phyloP scores from a whole-genome alignment of 2,113 vertebrate genomes.

The Oryzias celebensis region DNA sequence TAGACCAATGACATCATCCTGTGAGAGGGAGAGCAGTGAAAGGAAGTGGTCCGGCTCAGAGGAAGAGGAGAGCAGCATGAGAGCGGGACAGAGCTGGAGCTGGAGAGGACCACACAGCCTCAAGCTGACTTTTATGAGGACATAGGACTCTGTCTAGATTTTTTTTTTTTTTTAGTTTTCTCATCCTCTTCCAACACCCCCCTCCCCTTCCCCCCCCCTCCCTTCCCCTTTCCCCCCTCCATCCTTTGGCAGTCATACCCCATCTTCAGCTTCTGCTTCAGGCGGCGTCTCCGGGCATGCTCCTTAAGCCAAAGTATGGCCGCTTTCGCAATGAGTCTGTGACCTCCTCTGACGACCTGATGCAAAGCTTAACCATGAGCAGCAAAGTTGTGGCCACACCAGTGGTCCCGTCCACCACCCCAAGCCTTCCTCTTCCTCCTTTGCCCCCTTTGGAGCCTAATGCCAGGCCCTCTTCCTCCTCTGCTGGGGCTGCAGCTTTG shows the following conservation, averaged over 20 bases:
- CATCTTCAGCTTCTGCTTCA: slow-evolving; percentile 58
- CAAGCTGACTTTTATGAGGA: slow-evolving; percentile 52
- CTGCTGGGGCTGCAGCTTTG: slow-evolving; percentile 70
- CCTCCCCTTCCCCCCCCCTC: slow-evolving; percentile 30
- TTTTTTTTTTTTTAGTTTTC: slow-evolving; percentile 46
- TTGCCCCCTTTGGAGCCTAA: slow-evolving; percentile 74
- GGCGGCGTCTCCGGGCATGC: slow-evolving; percentile 82
- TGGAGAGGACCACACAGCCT: slow-evolving; percentile 60
- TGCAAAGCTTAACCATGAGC: slow-evolving; percentile 84
- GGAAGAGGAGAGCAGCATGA: slow-evolving; percentile 58
- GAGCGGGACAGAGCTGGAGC: slow-evolving; percentile 48
- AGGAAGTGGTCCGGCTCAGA: slow-evolving; percentile 64
- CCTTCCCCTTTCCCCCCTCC: slow-evolving; percentile 35
- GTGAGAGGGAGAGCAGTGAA: slow-evolving; percentile 55
- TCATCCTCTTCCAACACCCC: slow-evolving; percentile 40
- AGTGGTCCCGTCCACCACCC: slow-evolving; percentile 72
- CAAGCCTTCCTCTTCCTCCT: slow-evolving; percentile 71
- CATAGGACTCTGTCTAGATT: slow-evolving; percentile 54
- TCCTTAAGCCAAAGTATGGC: slow-evolving; percentile 88
- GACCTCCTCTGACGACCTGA: slow-evolving; percentile 84
- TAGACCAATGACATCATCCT: slow-evolving; percentile 84
- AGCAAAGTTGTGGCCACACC: slow-evolving; percentile 80
- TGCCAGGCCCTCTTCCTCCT: slow-evolving; percentile 60
- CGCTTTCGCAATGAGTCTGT: slow-evolving; percentile 87
- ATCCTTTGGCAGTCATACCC: slow-evolving; percentile 49